Evolutionary conservation across 2,113 vertebrate genomes (phyloP).

Genomic region (Lamprotornis superbus): DNA sequence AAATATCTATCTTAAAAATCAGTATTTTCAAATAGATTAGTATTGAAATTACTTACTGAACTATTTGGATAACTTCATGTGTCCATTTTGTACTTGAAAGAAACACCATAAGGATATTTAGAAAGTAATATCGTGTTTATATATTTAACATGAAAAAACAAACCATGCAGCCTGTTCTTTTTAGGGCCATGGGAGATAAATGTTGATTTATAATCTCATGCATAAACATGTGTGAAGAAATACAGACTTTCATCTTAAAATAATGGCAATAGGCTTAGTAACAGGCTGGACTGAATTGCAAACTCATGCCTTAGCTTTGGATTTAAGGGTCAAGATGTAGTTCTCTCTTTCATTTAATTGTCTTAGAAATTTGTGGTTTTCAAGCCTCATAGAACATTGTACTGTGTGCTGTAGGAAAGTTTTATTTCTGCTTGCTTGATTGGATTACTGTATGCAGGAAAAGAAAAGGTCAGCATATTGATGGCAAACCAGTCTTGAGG

Average conservation of each 20-base stretch:
- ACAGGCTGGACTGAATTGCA: neutral
- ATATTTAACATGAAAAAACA: neutral
- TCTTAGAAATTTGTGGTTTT: slow-evolving; percentile 43
- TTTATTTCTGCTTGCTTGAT: slow-evolving; percentile 41
- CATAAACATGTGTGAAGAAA: neutral
- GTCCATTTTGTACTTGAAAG: neutral
- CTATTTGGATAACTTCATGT: neutral
- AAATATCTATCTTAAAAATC: neutral
- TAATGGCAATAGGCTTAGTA: neutral
- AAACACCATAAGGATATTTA: neutral
- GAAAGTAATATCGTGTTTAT: neutral
- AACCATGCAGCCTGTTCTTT: neutral
- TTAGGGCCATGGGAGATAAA: neutral
- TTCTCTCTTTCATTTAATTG: slow-evolving; percentile 53
- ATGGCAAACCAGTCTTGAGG: neutral
- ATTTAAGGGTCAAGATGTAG: neutral
- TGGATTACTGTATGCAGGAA: slow-evolving; percentile 15
- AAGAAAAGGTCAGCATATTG: neutral
- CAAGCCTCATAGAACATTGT: neutral
- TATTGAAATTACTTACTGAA: neutral
- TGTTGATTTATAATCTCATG: neutral
- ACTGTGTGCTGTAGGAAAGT: neutral
- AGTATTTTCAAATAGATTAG: neutral
- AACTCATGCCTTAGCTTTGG: neutral
- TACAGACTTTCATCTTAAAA: neutral